Percentiles rank a stretch among this genome's conserved stretches.
These are phyloP conservation scores for Pemphredon lugubris DNA, from an alignment of 2,888 invertebrate genomes.

Conservation along the genomic window DNA sequence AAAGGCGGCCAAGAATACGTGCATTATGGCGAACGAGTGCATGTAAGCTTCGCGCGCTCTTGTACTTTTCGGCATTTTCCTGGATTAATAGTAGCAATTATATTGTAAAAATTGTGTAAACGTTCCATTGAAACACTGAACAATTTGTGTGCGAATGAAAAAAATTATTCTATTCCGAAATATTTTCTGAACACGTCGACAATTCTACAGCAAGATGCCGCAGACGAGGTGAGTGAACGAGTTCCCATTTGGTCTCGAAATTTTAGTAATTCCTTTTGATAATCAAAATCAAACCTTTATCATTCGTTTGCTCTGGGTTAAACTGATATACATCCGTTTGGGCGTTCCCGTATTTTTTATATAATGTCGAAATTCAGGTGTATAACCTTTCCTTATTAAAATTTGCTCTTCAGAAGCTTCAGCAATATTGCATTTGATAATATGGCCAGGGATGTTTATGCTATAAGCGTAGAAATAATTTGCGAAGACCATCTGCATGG, in stretches of 20 bases:
- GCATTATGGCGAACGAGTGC: slow-evolving; percentile 77
- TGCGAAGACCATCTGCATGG: background rate
- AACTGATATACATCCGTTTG: slow-evolving; percentile 1
- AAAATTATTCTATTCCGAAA: slow-evolving; percentile 30
- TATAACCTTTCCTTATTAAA: slow-evolving; percentile 62
- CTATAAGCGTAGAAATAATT: background rate
- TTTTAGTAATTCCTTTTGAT: slow-evolving; percentile 13
- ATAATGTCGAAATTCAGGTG: slow-evolving; percentile 36
- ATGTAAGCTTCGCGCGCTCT: slow-evolving; percentile 68
- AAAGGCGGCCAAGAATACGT: slow-evolving; percentile 55
- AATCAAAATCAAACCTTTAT: background rate
- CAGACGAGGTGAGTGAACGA: slow-evolving; percentile 76
- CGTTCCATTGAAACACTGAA: slow-evolving; percentile 9
- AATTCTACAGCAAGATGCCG: slow-evolving; percentile 75
- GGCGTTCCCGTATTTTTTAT: background rate
- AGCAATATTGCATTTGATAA: slow-evolving; percentile 11
- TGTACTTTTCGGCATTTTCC: slow-evolving; percentile 56
- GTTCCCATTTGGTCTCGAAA: slow-evolving; percentile 52
- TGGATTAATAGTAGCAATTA: slow-evolving; percentile 22
- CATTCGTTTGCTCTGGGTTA: background rate
- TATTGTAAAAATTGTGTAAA: slow-evolving; percentile 13
- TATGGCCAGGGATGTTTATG: background rate
- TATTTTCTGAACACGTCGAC: slow-evolving; percentile 68
- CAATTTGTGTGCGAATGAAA: slow-evolving; percentile 30
- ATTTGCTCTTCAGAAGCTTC: background rate